Percentiles rank a stretch among this genome's conserved stretches.
Conservation (phyloP, 2,797 vertebrate species). For the Podarcis lilfordi region DNA sequence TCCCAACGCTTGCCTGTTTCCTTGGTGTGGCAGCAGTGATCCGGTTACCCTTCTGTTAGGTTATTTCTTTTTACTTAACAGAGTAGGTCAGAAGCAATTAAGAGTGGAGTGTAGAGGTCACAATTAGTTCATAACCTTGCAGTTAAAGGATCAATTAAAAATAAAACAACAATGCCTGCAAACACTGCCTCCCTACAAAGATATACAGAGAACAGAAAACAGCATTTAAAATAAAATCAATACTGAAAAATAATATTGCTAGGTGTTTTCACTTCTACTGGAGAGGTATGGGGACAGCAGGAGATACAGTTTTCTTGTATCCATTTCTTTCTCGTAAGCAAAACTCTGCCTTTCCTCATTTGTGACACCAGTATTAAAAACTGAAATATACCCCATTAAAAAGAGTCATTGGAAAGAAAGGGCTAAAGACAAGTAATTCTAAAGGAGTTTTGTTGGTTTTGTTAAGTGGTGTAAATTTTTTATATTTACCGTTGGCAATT, state of each 20-base stretch:
- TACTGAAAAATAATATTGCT: slow-evolving; percentile 59
- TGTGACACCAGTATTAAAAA: slow-evolving; percentile 8
- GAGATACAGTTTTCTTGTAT: neutral
- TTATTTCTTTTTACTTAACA: slow-evolving; percentile 70
- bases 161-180: slow-evolving; percentile 41
- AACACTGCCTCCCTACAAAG: neutral
- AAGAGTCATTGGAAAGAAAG: slow-evolving; percentile 27
- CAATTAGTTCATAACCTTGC: slow-evolving; percentile 66
- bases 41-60: slow-evolving; percentile 72
- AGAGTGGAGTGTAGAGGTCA: slow-evolving; percentile 64
- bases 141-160: slow-evolving; percentile 67
- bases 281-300: neutral
- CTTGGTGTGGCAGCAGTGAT: slow-evolving; percentile 74
- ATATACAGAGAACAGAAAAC: slow-evolving; percentile 48
- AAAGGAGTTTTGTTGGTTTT: slow-evolving; percentile 42
- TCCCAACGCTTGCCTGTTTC: slow-evolving; percentile 75
- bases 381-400: slow-evolving; percentile 2
- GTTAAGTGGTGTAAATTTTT: slow-evolving; percentile 6
- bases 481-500: slow-evolving; percentile 12
- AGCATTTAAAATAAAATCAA: slow-evolving; percentile 58
- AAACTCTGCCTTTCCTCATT: slow-evolving; percentile 4
- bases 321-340: neutral
- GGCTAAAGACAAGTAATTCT: slow-evolving; percentile 55
- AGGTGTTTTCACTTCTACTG: slow-evolving; percentile 47
- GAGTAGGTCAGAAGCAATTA: slow-evolving; percentile 71